phyloP scores from a whole-genome alignment of 1,140 invertebrate genomes.

The Tetraneura akinire region DNA sequence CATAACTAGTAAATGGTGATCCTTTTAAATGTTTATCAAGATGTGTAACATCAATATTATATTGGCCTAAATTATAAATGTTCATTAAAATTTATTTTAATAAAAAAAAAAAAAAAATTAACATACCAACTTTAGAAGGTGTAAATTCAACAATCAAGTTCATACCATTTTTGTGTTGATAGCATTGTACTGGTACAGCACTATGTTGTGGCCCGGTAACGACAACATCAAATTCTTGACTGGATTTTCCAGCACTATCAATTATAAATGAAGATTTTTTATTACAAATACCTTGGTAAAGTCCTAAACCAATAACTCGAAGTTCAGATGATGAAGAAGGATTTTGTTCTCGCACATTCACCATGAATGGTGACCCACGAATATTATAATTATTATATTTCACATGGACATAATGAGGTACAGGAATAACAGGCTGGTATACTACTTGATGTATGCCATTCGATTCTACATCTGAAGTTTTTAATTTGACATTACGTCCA shows the following conservation, averaged over 20 bases:
- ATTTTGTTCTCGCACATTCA: conserved; percentile 63
- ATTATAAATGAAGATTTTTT: conserved; percentile 85
- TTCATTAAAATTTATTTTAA: background rate
- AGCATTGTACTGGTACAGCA: conserved; percentile 89
- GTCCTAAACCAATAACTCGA: conserved; percentile 74
- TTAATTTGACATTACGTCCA: conserved; percentile 77
- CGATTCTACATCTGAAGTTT: conserved; percentile 69
- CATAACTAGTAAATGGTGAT: conserved; percentile 93
- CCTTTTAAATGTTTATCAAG: conserved; percentile 88
- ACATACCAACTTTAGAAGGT: conserved; percentile 72
- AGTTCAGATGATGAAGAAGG: conserved; percentile 73
- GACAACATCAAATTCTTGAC: conserved; percentile 88
- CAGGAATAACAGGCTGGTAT: conserved; percentile 79
- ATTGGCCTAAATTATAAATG: conserved; percentile 63
- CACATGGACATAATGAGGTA: conserved; percentile 79
- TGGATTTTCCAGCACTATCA: conserved; percentile 80
- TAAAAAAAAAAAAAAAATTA: background rate
- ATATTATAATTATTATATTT: conserved; percentile 76
- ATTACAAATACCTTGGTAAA: conserved; percentile 80
- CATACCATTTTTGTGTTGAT: conserved; percentile 88
- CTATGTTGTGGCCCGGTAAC: conserved; percentile 84
- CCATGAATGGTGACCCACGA: conserved; percentile 62
- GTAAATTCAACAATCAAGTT: conserved; percentile 90
- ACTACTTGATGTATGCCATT: conserved; percentile 78
- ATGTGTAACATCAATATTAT: conserved; percentile 87